These are phyloP conservation scores for Cygnus olor DNA, from an alignment of 2,797 vertebrate species.

Conservation along the genomic window DNA sequence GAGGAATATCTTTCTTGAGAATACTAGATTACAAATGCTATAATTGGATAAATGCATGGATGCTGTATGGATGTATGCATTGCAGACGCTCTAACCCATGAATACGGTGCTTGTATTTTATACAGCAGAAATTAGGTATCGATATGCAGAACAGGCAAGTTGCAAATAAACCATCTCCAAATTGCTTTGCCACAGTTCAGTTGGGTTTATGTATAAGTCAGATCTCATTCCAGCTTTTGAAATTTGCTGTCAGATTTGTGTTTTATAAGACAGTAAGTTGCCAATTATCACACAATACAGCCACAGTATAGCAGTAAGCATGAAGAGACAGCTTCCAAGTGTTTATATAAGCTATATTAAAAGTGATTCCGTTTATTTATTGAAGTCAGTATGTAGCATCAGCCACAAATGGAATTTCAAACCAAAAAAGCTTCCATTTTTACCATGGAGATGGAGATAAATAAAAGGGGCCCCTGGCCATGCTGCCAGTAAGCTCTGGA, in stretches of 20 bases:
- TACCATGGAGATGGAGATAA: neutral
- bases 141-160: neutral
- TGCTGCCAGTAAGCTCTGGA: neutral
- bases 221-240: neutral
- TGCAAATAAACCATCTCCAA: conserved; percentile 41
- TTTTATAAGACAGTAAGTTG: neutral
- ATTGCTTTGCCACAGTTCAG: neutral
- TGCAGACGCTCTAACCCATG: neutral
- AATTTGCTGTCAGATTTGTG: neutral
- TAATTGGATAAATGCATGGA: too few relatives aligned
- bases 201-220: neutral
- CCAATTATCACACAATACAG: neutral
- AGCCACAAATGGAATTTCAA: neutral
- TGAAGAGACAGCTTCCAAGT: neutral
- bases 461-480: neutral
- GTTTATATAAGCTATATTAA: neutral
- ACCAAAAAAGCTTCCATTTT: neutral
- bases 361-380: neutral
- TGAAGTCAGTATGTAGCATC: neutral
- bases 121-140: neutral
- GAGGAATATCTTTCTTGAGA: neutral
- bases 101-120: neutral
- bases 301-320: neutral
- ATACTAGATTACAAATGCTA: neutral
- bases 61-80: neutral